These are phyloP conservation scores for Pecten maximus DNA, from an alignment of 2,888 invertebrate genomes.

Conservation along the genomic window DNA sequence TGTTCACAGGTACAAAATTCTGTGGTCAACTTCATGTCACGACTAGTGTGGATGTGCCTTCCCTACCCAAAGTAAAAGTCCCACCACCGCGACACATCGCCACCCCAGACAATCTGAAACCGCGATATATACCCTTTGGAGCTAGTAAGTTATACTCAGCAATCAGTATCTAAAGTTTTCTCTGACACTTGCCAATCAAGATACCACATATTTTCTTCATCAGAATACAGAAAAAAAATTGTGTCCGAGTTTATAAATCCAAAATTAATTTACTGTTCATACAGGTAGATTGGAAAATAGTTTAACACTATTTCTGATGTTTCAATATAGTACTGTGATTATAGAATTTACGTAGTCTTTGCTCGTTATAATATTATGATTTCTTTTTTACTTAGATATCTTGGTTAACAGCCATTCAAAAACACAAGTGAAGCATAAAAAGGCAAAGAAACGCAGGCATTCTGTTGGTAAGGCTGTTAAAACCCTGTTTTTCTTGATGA, in stretches of 20 bases:
- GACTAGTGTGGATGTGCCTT: slow-evolving; percentile 12
- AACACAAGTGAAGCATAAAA: background rate
- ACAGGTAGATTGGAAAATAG: background rate
- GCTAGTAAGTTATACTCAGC: background rate
- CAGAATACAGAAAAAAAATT: no score
- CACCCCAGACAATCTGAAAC: slow-evolving; percentile 30
- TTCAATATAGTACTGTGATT: no score
- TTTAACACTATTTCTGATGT: background rate
- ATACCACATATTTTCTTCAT: background rate
- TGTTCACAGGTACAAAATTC: background rate
- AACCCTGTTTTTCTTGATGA: background rate
- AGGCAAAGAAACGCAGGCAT: background rate
- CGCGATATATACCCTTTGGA: slow-evolving; percentile 40
- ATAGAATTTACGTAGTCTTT: background rate
- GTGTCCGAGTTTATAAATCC: background rate
- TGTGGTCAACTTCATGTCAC: slow-evolving; percentile 38
- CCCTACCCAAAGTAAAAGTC: background rate
- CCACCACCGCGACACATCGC: background rate
- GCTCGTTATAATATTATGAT: background rate
- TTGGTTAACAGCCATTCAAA: background rate
- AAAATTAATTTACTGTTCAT: no score
- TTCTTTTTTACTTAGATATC: background rate
- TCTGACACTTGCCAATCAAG: background rate
- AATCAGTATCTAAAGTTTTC: background rate
- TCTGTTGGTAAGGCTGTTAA: background rate